Base-by-base conservation (phyloP, 1,140 invertebrate genomes). In the Drosophila tsacasi region DNA sequence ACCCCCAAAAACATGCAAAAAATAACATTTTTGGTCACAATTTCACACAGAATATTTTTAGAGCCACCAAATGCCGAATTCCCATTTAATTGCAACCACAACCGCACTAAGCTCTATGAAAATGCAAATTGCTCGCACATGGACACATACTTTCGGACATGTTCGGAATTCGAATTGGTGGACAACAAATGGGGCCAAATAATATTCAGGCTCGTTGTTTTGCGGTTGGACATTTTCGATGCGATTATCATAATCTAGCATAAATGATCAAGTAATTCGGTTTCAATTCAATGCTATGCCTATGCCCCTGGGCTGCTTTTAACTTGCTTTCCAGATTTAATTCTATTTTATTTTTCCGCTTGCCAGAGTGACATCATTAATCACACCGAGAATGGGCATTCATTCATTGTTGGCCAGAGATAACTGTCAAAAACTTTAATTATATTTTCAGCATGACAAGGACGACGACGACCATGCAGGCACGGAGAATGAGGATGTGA, bases 381-480 rank as follows among this genome's bases (percentile, higher is more conserved):
- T 89, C 81, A 90, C 69, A 35, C 54, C 15, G 50, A 35, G 39
- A 47, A 72, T 54, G 73, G 82, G 61, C 75, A 46, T 57, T 81
- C 79, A 80, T 68, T 90, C 86, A 82, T 80, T 90, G 85, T 82
- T 90, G 61, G 57, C 79, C 55, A 68, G 78, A 90, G 79, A 82
- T 82, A 86, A 82, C 82, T 90, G 86, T 90, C 85, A 85, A 90
- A 90, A 90, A 90, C 85, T 90, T 90, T 90, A 90, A 90, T 90
- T 90, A 90, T 85, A 90, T 90, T 91, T 90, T 80, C 85, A 91
- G 63, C 79, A 76, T 81, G 84, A 61, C 71, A 65, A 63, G 44
- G 42, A 49, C 46, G 25, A 63, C 46, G 25, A 58, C 10, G 23
- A 49, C 46, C 19, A 35, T 54, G 50, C n/a, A 35, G 50, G 50